Conservation (phyloP, 2,797 vertebrate species). For the Chloroceryle inda region DNA sequence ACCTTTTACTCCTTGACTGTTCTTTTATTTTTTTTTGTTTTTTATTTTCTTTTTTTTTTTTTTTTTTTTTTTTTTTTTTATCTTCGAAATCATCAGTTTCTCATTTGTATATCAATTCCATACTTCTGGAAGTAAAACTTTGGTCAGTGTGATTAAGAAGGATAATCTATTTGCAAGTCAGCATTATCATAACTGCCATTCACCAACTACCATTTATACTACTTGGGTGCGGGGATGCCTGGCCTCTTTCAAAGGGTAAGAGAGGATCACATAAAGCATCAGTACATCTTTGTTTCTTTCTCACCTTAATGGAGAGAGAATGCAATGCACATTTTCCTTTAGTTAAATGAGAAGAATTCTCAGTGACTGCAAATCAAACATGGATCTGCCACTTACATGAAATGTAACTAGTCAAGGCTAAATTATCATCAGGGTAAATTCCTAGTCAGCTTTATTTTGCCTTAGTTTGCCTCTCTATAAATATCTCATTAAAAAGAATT, state of each 20-base stretch:
- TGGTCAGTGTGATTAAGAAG: background rate
- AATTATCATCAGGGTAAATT: background rate
- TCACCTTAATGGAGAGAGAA: background rate
- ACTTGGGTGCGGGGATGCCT: background rate
- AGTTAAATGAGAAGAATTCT: background rate
- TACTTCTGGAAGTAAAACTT: background rate
- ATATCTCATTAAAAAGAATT: background rate
- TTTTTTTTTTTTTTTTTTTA: background rate
- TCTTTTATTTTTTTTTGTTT: too few relatives aligned
- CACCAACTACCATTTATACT: background rate
- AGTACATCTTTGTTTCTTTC: background rate
- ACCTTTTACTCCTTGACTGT: too few relatives aligned
- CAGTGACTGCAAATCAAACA: background rate
- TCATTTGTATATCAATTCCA: background rate
- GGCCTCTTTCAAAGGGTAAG: background rate
- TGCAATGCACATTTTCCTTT: background rate
- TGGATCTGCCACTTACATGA: background rate
- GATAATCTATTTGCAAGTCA: background rate
- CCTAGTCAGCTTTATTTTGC: background rate
- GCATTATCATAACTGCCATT: background rate
- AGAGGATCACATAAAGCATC: background rate
- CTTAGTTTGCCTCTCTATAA: background rate
- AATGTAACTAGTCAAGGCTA: background rate
- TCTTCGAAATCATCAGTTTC: background rate
- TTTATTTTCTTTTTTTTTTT: too few relatives aligned